A percentile compares a stretch with the other conserved stretches of the same genome.
These are phyloP conservation scores for Crenuchus spilurus DNA, from an alignment of 2,797 vertebrate genomes.

Conservation along the genomic window DNA sequence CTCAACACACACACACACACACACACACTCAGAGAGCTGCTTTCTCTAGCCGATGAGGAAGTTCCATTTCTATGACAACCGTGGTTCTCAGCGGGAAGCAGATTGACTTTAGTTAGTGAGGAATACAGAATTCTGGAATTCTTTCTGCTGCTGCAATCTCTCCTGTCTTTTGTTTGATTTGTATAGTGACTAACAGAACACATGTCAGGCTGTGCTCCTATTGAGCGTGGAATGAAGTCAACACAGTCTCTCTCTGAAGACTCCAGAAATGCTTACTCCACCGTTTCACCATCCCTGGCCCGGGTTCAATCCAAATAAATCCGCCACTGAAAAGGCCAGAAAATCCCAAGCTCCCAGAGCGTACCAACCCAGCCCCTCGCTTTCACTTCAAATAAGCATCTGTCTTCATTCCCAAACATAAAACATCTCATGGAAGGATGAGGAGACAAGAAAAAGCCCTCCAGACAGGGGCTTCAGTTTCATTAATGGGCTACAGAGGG, in stretches of 20 bases:
- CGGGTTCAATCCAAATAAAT: constrained; percentile 48
- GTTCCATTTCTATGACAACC: constrained; percentile 55
- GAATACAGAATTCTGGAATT: constrained; percentile 34
- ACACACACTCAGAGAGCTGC: constrained; percentile 35
- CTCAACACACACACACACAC: constrained; percentile 17
- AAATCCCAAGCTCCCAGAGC: constrained; percentile 30
- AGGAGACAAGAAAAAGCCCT: neutral
- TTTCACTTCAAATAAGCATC: constrained; percentile 48
- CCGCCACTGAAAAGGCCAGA: constrained; percentile 35
- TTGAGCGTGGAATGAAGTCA: constrained; percentile 20
- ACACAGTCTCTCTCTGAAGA: neutral
- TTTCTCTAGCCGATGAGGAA: constrained; percentile 44
- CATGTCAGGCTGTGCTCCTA: constrained; percentile 24
- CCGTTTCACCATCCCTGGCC: constrained; percentile 40
- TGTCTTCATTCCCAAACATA: constrained; percentile 34
- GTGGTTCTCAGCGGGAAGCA: constrained; percentile 24
- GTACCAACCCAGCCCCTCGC: constrained; percentile 8
- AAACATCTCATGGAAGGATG: constrained; percentile 25
- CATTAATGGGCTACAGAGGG: constrained; percentile 33
- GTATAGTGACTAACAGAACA: constrained; percentile 29
- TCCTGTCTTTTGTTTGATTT: constrained; percentile 21
- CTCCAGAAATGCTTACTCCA: constrained; percentile 42
- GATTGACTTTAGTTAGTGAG: neutral
- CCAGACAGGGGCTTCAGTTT: constrained; percentile 1
- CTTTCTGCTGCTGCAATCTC: neutral